phyloP scores from a whole-genome alignment of 2,888 invertebrate species.

The Apamea sordens region DNA sequence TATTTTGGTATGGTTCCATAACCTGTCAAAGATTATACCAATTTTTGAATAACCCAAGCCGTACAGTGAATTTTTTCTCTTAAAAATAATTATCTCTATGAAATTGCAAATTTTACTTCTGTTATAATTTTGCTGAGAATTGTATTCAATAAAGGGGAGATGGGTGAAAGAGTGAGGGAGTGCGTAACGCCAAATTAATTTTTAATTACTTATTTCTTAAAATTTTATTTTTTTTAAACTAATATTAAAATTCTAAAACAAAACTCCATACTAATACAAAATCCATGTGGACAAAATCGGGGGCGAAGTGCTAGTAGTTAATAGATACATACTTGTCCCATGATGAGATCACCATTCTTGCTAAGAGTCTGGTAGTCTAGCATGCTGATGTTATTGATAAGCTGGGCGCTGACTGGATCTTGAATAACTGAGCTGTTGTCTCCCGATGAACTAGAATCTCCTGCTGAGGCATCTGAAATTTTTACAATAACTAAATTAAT shows the following conservation, averaged over 20 bases:
- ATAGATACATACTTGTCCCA: constrained; percentile 80
- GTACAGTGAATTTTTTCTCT: too few species aligned
- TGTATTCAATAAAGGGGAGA: neutral
- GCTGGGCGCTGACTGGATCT: constrained; percentile 89
- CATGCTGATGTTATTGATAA: constrained; percentile 89
- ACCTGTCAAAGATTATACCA: too few species aligned
- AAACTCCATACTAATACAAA: neutral
- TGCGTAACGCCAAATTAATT: too few species aligned
- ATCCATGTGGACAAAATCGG: neutral
- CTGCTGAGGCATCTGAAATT: constrained; percentile 81
- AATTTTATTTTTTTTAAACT: too few species aligned
- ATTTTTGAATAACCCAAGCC: too few species aligned
- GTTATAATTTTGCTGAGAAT: neutral
- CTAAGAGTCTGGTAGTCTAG: constrained; percentile 88
- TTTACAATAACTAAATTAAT: neutral
- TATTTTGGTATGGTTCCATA: too few species aligned
- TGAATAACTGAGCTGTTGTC: constrained; percentile 88
- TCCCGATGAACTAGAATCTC: constrained; percentile 88
- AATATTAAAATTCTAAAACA: too few species aligned
- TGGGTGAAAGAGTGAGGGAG: neutral
- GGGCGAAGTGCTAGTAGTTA: neutral
- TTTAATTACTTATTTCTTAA: too few species aligned
- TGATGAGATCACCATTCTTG: constrained; percentile 87
- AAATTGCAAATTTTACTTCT: neutral
- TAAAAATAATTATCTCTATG: too few species aligned